A percentile compares a stretch with the other conserved stretches of the same genome.
Evolutionary conservation across 2,113 vertebrate genomes (phyloP).

Genomic region (Noctilio leporinus): DNA sequence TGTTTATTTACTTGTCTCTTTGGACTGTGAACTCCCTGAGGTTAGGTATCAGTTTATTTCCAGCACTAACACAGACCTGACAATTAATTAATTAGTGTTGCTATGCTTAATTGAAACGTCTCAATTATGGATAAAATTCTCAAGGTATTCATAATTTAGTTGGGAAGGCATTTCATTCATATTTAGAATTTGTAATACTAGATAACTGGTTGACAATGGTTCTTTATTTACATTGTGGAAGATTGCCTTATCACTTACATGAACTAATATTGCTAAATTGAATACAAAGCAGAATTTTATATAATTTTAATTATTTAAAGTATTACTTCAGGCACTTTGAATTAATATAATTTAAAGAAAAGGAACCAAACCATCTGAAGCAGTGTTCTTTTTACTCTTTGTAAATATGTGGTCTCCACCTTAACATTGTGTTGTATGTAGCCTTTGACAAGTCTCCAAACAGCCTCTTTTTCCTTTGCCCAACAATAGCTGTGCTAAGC

Average conservation of each 20-base stretch:
- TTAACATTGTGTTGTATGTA: neutral
- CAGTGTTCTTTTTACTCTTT: neutral
- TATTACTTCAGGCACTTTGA: neutral
- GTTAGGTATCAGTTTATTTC: neutral
- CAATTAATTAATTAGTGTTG: neutral
- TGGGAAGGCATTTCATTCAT: neutral
- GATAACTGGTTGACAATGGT: neutral
- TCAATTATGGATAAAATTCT: neutral
- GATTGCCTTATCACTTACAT: neutral
- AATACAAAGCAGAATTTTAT: constrained; percentile 12
- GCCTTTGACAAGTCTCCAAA: neutral
- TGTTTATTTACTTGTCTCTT: neutral
- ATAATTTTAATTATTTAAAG: neutral
- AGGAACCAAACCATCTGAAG: neutral
- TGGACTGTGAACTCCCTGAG: neutral
- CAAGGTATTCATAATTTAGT: neutral
- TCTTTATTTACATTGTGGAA: neutral
- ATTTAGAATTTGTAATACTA: neutral
- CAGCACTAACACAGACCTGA: neutral
- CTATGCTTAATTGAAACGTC: neutral
- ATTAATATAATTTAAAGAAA: constrained; percentile 20
- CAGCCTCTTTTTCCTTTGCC: neutral
- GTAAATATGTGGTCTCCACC: neutral
- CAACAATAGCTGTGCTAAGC: neutral
- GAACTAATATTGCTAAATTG: neutral